Conservation (phyloP, 1,140 invertebrate genomes). For the Hetaerina americana region DNA sequence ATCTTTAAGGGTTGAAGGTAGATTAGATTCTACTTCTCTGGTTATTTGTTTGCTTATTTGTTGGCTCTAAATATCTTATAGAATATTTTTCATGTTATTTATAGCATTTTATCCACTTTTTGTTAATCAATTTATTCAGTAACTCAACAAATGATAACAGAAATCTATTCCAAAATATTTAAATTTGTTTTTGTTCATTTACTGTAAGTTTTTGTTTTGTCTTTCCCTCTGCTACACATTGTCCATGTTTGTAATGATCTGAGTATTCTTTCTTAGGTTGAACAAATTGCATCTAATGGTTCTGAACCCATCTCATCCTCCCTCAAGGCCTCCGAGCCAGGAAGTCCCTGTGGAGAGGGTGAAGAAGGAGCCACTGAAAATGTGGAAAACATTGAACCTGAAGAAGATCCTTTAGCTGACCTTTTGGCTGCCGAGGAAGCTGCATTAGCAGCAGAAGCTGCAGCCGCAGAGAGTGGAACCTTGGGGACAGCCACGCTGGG, state of each 20-base stretch:
- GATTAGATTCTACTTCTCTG: too few relatives aligned
- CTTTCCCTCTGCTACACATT: neutral
- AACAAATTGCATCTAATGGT: neutral
- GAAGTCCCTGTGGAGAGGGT: neutral
- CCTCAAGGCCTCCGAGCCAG: neutral
- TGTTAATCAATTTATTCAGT: too few relatives aligned
- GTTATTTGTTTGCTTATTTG: too few relatives aligned
- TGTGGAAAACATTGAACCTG: neutral
- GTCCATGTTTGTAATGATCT: neutral
- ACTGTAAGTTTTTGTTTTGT: neutral
- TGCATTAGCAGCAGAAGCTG: slow-evolving; percentile 23
- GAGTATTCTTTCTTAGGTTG: neutral
- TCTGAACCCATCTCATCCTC: neutral
- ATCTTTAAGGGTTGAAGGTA: too few relatives aligned
- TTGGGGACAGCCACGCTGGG: slow-evolving; percentile 23
- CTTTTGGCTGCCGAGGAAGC: slow-evolving; percentile 28
- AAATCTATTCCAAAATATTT: too few relatives aligned
- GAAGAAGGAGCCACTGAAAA: neutral
- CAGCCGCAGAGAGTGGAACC: slow-evolving; percentile 14
- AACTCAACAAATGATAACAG: too few relatives aligned
- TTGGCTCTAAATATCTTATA: too few relatives aligned
- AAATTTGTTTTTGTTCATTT: neutral
- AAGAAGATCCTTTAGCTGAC: slow-evolving; percentile 11
- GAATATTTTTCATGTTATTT: too few relatives aligned
- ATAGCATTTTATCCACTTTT: too few relatives aligned